phyloP scores from a whole-genome alignment of 2,113 vertebrate genomes.

The Eulemur rufifrons region DNA sequence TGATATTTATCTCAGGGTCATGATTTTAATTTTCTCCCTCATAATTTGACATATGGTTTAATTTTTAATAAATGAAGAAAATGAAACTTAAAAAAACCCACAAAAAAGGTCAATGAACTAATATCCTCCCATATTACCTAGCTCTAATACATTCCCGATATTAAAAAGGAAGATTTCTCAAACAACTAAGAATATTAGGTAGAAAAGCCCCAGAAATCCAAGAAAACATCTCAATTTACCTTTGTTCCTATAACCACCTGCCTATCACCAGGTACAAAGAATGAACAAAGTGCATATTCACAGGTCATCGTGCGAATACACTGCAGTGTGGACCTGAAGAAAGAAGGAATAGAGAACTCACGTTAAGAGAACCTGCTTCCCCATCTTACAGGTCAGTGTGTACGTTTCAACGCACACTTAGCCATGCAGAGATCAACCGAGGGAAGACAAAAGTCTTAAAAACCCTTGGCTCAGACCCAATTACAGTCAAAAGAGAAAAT shows the following conservation, averaged over 20 bases:
- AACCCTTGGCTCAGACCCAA: not conserved
- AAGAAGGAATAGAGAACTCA: not conserved
- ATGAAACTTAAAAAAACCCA: not conserved
- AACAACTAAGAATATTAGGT: not conserved
- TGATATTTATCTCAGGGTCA: not conserved
- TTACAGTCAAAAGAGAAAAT: not conserved
- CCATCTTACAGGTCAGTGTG: not conserved
- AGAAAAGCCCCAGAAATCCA: not conserved
- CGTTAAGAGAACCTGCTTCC: not conserved
- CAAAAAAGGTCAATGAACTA: not conserved
- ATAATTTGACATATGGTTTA: not conserved
- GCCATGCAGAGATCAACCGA: not conserved
- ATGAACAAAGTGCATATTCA: conserved; percentile 94
- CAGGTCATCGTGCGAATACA: conserved; percentile 97
- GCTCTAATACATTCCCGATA: not conserved
- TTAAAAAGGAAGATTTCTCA: not conserved
- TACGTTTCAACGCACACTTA: not conserved
- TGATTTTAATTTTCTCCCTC: conserved; percentile 10
- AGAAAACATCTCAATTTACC: conserved; percentile 81
- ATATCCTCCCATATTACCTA: not conserved
- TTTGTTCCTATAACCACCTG: conserved; percentile 96
- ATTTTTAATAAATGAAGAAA: not conserved
- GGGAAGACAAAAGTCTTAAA: not conserved
- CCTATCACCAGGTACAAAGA: conserved; percentile 96
- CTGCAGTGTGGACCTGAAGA: conserved; percentile 92